Evolutionary conservation across 2,797 vertebrate species (phyloP), one percentile per base, ranked within the genome.

Genomic region (Neosilurus mollespiculum): DNA sequence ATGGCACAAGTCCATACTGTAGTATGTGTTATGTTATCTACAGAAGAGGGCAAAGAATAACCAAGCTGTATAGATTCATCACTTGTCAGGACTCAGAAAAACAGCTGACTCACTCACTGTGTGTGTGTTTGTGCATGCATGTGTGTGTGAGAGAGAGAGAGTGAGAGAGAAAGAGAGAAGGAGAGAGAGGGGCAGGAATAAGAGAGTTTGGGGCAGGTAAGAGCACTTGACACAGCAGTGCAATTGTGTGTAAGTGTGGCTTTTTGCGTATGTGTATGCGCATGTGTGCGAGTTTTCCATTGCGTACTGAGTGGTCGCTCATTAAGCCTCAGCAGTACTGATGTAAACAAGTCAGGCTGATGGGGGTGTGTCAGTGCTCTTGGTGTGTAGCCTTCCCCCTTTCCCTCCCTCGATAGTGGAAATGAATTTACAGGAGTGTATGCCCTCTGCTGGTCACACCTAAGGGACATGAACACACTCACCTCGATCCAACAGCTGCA

Each of bases 401-500:
- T 53, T 54, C 61, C 37, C 59, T 58, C 53, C 10, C 51, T 71
- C 22, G 14, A 30, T 15, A 7, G 6, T 5, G 58, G 20, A 58
- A 24, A 65, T 67, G 16, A 37, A 24, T 61, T 16, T 83, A 75
- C 79, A 70, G 62, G 56, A 83, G 84, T 75, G 66, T 82, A 43
- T 75, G 83, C 89, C 86, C 82, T 83, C 71, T 62, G 70, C 80
- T 82, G 88, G 83, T 85, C 79, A 26, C 51, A 14, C 34, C n/a
- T 18, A 30, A 61, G 16, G 30, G 30, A 0, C 16, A 62, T n/a
- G 49, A 43, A 62, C 58, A 30, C 20, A 92, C 96, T 95, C 90
- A 99, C 98, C 97, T 97, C 94, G 95, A 59, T 98, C 96, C 88
- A 98, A 94, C 16, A 96, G 94, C 93, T 96, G 97, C 90, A 96